Percentiles rank a stretch among this genome's conserved stretches.
Evolutionary conservation across 2,113 vertebrate genomes (phyloP).

Genomic region (Natator depressus): DNA sequence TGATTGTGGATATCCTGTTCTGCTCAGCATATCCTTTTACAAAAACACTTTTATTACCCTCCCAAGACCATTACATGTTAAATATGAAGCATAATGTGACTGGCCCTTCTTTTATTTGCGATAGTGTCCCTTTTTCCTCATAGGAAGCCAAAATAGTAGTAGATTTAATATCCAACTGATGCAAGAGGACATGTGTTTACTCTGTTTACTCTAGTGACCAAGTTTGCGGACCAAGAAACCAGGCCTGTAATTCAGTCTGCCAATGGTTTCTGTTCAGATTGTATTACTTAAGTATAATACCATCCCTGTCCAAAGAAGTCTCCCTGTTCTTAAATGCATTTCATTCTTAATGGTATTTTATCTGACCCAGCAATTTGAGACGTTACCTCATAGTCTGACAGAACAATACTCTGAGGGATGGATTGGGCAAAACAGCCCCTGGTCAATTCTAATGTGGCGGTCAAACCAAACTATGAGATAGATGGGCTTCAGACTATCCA

Average conservation of each 20-base stretch:
- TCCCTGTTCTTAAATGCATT: neutral
- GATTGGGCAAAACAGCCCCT: neutral
- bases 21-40: neutral
- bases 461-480: neutral
- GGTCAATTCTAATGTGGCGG: neutral
- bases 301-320: neutral
- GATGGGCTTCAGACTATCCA: neutral
- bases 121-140: neutral
- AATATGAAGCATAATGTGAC: neutral
- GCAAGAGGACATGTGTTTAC: neutral
- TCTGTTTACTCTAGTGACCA: conserved; percentile 1
- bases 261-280: neutral
- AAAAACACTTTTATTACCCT: conserved; percentile 9
- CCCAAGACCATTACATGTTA: neutral
- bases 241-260: neutral
- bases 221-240: neutral
- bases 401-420: neutral
- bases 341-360: neutral
- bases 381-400: neutral
- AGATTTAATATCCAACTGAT: neutral
- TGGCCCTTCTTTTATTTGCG: neutral
- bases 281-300: neutral
- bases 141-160: neutral
- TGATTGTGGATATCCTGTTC: neutral
- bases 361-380: neutral